A percentile compares a stretch with the other conserved stretches of the same genome.
Conservation (phyloP, 2,888 invertebrate species). For the Drosophila quinaria region DNA sequence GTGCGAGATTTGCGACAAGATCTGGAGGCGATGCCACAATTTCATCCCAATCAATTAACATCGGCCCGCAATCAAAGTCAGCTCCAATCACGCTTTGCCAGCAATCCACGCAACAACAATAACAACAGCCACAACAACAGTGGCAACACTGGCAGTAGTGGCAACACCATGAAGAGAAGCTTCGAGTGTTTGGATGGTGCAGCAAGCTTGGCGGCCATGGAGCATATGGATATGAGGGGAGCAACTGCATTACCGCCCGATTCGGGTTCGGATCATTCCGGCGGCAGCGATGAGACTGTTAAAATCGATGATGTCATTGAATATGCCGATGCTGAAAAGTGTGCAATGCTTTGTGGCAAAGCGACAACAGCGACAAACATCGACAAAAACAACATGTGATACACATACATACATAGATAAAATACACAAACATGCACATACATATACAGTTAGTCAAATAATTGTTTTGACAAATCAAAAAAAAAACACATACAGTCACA, state of each 20-base stretch:
- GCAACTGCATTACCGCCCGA: constrained; percentile 63
- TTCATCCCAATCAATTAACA: constrained; percentile 68
- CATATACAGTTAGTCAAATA: background rate
- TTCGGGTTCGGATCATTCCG: constrained; percentile 85
- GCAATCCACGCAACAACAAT: constrained; percentile 24
- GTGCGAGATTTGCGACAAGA: constrained; percentile 81
- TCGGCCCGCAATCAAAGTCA: constrained; percentile 63
- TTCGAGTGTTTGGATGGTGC: constrained; percentile 63
- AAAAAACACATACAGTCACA: no score
- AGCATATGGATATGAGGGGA: constrained; percentile 75
- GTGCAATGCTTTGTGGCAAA: constrained; percentile 30
- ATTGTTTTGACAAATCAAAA: background rate
- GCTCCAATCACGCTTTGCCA: constrained; percentile 54
- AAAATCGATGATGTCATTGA: constrained; percentile 85
- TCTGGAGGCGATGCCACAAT: constrained; percentile 81
- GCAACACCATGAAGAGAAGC: constrained; percentile 33
- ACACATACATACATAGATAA: constrained; percentile 10
- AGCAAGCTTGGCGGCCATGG: constrained; percentile 68
- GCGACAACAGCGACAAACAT: constrained; percentile 9
- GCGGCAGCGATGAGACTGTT: constrained; percentile 85
- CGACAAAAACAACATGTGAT: constrained; percentile 25
- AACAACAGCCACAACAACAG: constrained; percentile 13
- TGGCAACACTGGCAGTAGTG: constrained; percentile 11
- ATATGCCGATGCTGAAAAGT: constrained; percentile 83
- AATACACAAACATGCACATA: background rate